These are phyloP conservation scores for Drepanosiphum platanoidis DNA, from an alignment of 2,888 invertebrate genomes.

Conservation along the genomic window DNA sequence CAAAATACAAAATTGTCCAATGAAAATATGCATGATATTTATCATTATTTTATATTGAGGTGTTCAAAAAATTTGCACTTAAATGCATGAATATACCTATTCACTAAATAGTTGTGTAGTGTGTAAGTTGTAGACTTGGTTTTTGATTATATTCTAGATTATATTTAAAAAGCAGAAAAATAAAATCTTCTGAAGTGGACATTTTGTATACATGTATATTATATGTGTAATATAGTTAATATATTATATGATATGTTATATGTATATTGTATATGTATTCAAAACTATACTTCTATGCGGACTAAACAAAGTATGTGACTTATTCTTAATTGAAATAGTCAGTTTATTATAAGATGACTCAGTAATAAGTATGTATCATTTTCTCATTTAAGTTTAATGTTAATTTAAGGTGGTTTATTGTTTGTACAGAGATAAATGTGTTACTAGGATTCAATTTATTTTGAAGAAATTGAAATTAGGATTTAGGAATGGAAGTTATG, in stretches of 20 bases:
- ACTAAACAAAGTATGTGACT: neutral
- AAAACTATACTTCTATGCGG: neutral
- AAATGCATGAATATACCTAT: constrained; percentile 8
- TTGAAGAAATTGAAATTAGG: neutral
- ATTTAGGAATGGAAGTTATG: neutral
- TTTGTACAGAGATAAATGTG: neutral
- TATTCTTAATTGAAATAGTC: neutral
- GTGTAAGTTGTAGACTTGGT: neutral
- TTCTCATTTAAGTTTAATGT: neutral
- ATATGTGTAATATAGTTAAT: too few relatives aligned
- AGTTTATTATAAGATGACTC: neutral
- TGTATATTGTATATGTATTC: neutral
- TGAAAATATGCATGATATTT: constrained; percentile 33
- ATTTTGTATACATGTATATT: too few relatives aligned
- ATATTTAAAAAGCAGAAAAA: neutral
- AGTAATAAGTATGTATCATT: neutral
- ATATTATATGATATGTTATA: neutral
- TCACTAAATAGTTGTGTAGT: neutral
- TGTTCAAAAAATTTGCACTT: constrained; percentile 2
- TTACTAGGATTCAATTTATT: neutral
- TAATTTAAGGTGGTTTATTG: constrained; percentile 41
- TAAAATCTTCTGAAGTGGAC: neutral
- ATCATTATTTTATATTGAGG: neutral
- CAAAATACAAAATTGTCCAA: neutral
- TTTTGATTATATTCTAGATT: neutral